phyloP scores from a whole-genome alignment of 2,797 vertebrate genomes.

The Miichthys miiuy region DNA sequence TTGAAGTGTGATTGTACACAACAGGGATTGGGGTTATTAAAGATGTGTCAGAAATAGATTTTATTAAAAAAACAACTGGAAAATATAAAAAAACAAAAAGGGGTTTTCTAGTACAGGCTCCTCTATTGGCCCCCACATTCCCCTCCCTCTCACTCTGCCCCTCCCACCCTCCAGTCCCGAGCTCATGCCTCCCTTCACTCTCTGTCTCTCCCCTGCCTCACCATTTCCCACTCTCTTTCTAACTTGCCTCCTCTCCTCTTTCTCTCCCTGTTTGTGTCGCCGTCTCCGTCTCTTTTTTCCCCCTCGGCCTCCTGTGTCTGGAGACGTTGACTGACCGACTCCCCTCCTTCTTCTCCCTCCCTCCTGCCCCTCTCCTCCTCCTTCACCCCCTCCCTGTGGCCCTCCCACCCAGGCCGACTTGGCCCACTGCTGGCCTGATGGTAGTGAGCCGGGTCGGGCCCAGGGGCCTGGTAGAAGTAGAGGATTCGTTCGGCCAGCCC shows the following conservation, averaged over 20 bases:
- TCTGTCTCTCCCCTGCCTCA: slow-evolving; percentile 64
- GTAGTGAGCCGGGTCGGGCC: slow-evolving; percentile 83
- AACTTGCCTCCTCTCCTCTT: slow-evolving; percentile 60
- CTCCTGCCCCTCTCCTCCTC: slow-evolving; percentile 50
- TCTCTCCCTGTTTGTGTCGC: slow-evolving; percentile 58
- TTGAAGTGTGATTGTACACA: neutral
- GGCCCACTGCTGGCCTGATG: slow-evolving; percentile 69
- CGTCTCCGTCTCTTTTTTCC: slow-evolving; percentile 55
- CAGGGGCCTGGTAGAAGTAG: slow-evolving; percentile 81
- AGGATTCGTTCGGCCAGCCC: slow-evolving; percentile 65
- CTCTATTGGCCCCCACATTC: slow-evolving; percentile 64
- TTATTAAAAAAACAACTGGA: neutral
- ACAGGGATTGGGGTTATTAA: neutral
- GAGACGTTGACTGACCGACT: slow-evolving; percentile 57
- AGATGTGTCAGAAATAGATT: neutral
- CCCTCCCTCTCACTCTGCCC: slow-evolving; percentile 62
- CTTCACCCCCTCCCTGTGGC: slow-evolving; percentile 37
- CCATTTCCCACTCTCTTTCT: slow-evolving; percentile 60
- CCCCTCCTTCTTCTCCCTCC: slow-evolving; percentile 55
- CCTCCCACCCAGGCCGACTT: slow-evolving; percentile 69
- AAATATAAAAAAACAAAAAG: neutral
- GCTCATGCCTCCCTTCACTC: slow-evolving; percentile 71
- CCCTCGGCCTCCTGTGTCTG: slow-evolving; percentile 58
- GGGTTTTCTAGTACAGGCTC: slow-evolving; percentile 9
- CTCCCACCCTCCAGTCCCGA: slow-evolving; percentile 67